Evolutionary conservation across 2,888 invertebrate species (phyloP), one percentile per base, ranked within the genome.

Genomic region (Zaprionus lineosus): DNA sequence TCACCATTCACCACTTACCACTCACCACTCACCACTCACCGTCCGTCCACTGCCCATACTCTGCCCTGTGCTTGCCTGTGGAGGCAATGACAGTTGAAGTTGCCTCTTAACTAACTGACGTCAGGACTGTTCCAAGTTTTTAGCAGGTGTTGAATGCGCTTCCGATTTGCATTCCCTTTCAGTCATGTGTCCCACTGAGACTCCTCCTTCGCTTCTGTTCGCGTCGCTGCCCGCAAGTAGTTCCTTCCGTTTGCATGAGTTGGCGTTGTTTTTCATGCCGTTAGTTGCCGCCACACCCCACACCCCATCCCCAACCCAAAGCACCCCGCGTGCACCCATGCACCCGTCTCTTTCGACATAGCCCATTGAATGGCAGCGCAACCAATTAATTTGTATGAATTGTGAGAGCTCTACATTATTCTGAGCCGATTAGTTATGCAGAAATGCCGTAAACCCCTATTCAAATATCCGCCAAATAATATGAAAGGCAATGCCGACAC

Each of bases 321-420:
- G n/a, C n/a, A n/a, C n/a, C n/a, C n/a, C n/a, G n/a, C n/a, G n/a
- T n/a, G n/a, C n/a, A n/a, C n/a, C n/a, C n/a, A n/a, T n/a, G n/a
- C n/a, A n/a, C n/a, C n/a, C n/a, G 1, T 29, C 28, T 19, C 19
- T 6, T 11, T 2, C 44, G 44, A 60, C 48, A 71, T 57, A 57
- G 53, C 66, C 60, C 68, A 70, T 70, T 72, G 79, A 79, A 55
- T 57, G 71, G 63, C 72, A 79, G 66, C 76, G 76, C 67, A 73
- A 74, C 83, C 79, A 75, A 78, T 78, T 78, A 78, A 78, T 79
- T 78, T 73, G 76, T 79, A 73, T 83, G 83, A 78, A 83, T 75
- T 70, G 73, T 70, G 70, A 64, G 76, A 83, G 78, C 65, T 73
- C 66, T 62, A 58, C 72, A 71, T 66, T 52, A 72, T 78, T 73